Conservation (phyloP, 2,888 invertebrate species). For the Clunio marinus region DNA sequence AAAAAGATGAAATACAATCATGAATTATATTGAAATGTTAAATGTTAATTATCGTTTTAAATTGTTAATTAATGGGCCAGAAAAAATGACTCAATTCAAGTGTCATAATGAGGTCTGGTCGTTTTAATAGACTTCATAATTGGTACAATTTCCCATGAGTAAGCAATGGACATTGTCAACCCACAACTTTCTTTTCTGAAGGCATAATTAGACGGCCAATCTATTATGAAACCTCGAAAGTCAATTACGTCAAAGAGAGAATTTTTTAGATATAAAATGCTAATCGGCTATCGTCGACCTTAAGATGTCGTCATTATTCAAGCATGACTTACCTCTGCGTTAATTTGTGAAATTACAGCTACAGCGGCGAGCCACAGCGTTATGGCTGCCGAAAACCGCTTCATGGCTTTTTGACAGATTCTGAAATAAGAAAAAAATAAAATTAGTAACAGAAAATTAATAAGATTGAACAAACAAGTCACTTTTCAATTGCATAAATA, state of each 20-base stretch:
- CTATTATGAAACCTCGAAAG: slow-evolving; percentile 14
- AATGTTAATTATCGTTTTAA: no score
- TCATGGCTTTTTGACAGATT: slow-evolving; percentile 35
- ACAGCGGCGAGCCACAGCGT: slow-evolving; percentile 51
- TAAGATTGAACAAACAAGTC: no score
- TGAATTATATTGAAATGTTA: slow-evolving; percentile 2
- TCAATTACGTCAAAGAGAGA: slow-evolving; percentile 35
- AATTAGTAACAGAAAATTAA: no score
- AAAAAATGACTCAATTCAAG: slow-evolving; percentile 12
- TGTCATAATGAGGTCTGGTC: slow-evolving; percentile 29
- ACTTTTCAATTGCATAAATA: no score
- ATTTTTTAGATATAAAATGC: background rate
- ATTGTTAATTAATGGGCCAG: slow-evolving; percentile 21
- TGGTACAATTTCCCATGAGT: slow-evolving; percentile 5
- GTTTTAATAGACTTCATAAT: background rate
- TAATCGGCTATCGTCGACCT: background rate
- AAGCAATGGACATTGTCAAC: background rate
- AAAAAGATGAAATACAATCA: slow-evolving; percentile 23
- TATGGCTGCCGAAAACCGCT: slow-evolving; percentile 51
- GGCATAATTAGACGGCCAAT: slow-evolving; percentile 4
- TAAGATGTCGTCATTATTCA: background rate
- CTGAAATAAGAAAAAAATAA: background rate
- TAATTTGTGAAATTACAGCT: slow-evolving; percentile 45
- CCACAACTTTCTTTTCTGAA: slow-evolving; percentile 18
- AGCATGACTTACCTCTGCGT: slow-evolving; percentile 43